Evolutionary conservation across 2,113 vertebrate species (phyloP).

Genomic region (Hyperopisus bebe): DNA sequence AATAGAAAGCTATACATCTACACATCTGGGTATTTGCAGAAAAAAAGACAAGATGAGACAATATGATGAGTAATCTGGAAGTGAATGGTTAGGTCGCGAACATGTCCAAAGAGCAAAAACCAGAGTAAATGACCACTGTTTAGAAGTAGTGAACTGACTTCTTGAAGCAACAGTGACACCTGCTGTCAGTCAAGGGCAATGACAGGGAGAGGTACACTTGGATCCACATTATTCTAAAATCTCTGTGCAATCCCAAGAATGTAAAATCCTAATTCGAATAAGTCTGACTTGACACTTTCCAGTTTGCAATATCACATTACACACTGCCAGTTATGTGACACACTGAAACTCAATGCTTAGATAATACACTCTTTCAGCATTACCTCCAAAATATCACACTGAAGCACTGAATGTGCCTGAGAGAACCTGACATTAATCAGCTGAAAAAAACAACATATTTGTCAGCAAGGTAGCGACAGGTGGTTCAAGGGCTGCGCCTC

Average conservation of each 20-base stretch:
- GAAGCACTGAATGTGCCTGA: background rate
- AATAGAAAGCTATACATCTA: background rate
- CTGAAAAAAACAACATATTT: background rate
- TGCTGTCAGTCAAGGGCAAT: background rate
- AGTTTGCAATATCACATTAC: background rate
- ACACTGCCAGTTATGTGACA: background rate
- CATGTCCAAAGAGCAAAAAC: background rate
- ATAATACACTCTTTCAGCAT: background rate
- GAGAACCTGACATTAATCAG: background rate
- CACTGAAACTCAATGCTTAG: background rate
- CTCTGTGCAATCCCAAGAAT: background rate
- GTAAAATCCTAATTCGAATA: background rate
- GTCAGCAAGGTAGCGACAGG: background rate
- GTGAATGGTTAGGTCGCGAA: background rate
- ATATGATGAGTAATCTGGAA: background rate
- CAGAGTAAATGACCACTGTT: background rate
- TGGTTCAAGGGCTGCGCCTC: background rate
- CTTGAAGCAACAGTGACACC: slow-evolving; percentile 1
- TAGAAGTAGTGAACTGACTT: background rate
- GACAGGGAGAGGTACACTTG: background rate
- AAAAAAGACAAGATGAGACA: background rate
- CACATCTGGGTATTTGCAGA: background rate
- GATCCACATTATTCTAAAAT: background rate
- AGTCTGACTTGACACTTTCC: background rate
- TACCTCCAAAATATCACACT: background rate